These are phyloP conservation scores for Oncorhynchus nerka DNA, from an alignment of 2,113 vertebrate genomes.

Conservation along the genomic window DNA sequence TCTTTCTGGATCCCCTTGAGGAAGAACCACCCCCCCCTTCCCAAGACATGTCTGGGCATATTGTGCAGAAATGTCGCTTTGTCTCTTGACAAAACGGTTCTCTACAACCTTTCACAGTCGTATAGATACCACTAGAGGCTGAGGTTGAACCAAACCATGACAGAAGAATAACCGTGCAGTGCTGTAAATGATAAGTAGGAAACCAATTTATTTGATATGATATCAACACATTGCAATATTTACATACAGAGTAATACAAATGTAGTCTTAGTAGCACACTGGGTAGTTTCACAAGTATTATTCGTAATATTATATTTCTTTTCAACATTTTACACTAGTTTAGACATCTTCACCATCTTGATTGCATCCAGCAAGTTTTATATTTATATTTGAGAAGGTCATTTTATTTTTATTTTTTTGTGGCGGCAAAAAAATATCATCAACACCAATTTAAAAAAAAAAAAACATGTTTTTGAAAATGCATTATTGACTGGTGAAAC, in stretches of 20 bases:
- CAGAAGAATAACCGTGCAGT: neutral
- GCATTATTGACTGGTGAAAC: conserved; percentile 4
- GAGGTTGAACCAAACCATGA: neutral
- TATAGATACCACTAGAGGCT: neutral
- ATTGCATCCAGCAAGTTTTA: conserved; percentile 70
- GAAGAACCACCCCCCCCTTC: too few relatives aligned
- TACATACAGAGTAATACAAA: conserved; percentile 75
- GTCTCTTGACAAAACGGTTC: conserved; percentile 10
- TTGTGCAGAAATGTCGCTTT: conserved; percentile 2
- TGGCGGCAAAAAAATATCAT: conserved; percentile 33
- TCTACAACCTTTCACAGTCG: conserved; percentile 1
- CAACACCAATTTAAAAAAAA: conserved; percentile 45
- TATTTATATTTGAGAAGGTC: conserved; percentile 17
- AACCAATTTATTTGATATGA: conserved; percentile 77
- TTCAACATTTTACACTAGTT: conserved; percentile 21
- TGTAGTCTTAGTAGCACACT: conserved; percentile 67
- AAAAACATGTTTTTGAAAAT: conserved; percentile 43
- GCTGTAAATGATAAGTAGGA: conserved; percentile 73
- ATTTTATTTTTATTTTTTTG: neutral
- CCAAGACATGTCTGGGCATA: conserved; percentile 6
- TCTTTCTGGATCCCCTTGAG: too few relatives aligned
- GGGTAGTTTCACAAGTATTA: conserved; percentile 55
- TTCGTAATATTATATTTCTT: conserved; percentile 19
- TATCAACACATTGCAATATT: conserved; percentile 74
- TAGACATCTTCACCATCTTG: conserved; percentile 44